Percentiles rank a stretch among this genome's conserved stretches.
Evolutionary conservation across 2,113 vertebrate species (phyloP).

Genomic region (Pelvicachromis taeniatus): DNA sequence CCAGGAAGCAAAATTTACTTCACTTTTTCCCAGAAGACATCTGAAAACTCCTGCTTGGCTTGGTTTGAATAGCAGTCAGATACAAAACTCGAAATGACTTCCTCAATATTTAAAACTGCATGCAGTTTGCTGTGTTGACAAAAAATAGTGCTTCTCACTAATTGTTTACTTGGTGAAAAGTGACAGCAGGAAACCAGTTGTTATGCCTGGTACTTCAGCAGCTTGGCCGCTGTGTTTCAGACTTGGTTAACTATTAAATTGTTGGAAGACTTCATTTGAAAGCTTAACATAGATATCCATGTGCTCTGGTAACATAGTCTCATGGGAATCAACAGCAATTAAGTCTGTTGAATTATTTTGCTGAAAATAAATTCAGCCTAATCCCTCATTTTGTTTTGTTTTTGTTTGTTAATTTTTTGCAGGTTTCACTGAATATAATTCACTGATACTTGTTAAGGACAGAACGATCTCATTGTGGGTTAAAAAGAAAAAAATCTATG

Average conservation of each 20-base stretch:
- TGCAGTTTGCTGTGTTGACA: not conserved
- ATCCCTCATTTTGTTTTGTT: not conserved
- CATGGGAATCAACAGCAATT: not conserved
- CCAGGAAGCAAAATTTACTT: constrained; percentile 1
- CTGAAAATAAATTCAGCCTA: not conserved
- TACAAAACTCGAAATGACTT: not conserved
- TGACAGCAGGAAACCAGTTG: not conserved
- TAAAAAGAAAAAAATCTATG: not conserved
- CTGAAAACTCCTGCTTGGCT: not conserved
- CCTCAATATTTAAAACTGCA: not conserved
- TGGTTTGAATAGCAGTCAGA: not conserved
- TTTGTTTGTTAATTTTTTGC: not conserved
- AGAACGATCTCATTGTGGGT: not conserved
- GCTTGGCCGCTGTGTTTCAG: not conserved
- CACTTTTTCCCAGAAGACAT: not conserved
- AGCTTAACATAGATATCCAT: not conserved
- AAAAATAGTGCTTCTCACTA: not conserved
- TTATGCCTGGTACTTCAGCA: not conserved
- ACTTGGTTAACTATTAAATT: not conserved
- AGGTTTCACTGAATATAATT: not conserved
- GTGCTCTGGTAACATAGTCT: not conserved
- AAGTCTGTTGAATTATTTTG: not conserved
- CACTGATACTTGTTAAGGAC: not conserved
- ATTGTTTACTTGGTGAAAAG: not conserved
- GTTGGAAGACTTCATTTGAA: not conserved